Base-by-base conservation (phyloP, 23 tunicate species). In the Diplosoma virens region DNA sequence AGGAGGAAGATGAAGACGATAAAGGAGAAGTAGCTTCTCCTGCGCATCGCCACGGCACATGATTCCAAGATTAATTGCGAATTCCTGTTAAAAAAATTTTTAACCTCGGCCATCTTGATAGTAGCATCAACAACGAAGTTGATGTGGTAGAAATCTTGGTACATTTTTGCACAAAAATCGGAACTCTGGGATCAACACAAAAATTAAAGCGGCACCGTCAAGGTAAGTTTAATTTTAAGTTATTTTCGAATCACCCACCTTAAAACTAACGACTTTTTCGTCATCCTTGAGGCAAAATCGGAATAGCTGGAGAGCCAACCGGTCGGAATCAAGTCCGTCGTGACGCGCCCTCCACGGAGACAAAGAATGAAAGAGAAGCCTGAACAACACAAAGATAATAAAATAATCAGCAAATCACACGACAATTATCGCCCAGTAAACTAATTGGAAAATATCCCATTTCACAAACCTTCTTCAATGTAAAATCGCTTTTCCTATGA, bases 291-390 rank as follows among this genome's bases (percentile, higher is more conserved):
- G 81, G 59, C 76, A 72, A 47, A 66, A 50, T 23, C 75, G 58
- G 37, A 89, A 89, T 9, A 89, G 58, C 54, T 77, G 85, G 3
- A 71, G 68, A 18, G 80, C 74, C 32, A 89, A 53, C 72, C 79
- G 47, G 20, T 82, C 84, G 1, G 79, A 64, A 32, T 77, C 73
- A 4, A 31, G 23, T 14, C 85, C 88, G 63, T 73, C 30, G n/a
- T n/a, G n/a, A n/a, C n/a, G n/a, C n/a, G n/a, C n/a, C 33, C 96
- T 66, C 96, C 96, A 89, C 1, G 96, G 96, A 34, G 68, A 89
- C 23, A 89, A 32, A 6, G 88, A 74, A 50, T 68, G 25, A 45
- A 89, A 89, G 30, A 89, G 34, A 18, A 77, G 50, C 47, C 96
- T 89, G 58, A 64, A 25, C 41, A 46, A 65, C 21, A 2, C n/a